Conservation (phyloP, 2,113 vertebrate genomes). For the Triplophysa rosa region DNA sequence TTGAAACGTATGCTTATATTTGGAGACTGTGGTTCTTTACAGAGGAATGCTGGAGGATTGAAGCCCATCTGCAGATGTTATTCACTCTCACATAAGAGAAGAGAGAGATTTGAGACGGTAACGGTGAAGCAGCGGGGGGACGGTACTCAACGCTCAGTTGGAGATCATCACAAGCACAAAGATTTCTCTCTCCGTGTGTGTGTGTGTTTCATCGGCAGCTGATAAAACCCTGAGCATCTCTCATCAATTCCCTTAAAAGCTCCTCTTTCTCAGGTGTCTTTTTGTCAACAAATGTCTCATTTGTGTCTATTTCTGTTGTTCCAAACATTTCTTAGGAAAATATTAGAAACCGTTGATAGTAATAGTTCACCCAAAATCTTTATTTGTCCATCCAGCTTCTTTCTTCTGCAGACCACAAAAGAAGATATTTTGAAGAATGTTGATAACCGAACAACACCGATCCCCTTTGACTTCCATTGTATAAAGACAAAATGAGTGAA, state of each 20-base stretch:
- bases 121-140: not conserved
- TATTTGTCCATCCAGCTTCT: too few species aligned
- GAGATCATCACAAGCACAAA: not conserved
- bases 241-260: not conserved
- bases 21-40: not conserved
- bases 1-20: slow-evolving; percentile 26
- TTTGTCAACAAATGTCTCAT: too few species aligned
- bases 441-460: too few species aligned
- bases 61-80: not conserved
- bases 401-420: too few species aligned
- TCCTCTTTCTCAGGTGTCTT: not conserved
- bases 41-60: not conserved
- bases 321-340: too few species aligned
- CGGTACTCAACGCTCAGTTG: not conserved
- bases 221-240: not conserved
- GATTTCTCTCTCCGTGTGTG: not conserved
- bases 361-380: too few species aligned
- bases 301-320: too few species aligned
- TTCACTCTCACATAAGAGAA: not conserved
- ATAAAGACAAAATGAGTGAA: too few species aligned
- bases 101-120: not conserved
- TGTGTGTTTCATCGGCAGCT: slow-evolving; percentile 19
- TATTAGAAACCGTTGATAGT: too few species aligned
- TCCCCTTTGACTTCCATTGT: too few species aligned
- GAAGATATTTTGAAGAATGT: too few species aligned